Percentiles rank a stretch among this genome's conserved stretches.
Evolutionary conservation across 2,113 vertebrate species (phyloP).

Genomic region (Mystacornis crossleyi): DNA sequence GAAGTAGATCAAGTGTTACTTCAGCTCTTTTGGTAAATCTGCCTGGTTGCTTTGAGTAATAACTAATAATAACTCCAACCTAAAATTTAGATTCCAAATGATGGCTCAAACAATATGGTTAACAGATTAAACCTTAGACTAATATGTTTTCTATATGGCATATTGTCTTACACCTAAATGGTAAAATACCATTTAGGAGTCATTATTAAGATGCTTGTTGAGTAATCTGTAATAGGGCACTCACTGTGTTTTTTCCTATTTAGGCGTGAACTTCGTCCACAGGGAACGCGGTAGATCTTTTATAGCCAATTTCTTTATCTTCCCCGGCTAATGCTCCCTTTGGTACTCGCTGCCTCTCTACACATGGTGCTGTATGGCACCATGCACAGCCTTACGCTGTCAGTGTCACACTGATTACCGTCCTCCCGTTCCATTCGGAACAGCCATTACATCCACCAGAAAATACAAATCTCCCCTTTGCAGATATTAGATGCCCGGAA

Average conservation of each 20-base stretch:
- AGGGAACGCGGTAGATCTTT: rapidly evolving
- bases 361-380: not conserved
- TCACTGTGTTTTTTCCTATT: not conserved
- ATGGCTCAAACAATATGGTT: not conserved
- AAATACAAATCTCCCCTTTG: not conserved
- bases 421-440: not conserved
- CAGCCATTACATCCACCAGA: rapidly evolving
- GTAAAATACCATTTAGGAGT: not conserved
- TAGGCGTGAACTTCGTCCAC: not conserved
- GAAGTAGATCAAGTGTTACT: not conserved
- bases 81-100: not conserved
- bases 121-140: not conserved
- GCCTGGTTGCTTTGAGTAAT: not conserved
- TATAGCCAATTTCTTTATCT: not conserved
- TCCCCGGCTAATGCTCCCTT: not conserved
- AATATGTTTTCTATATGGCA: not conserved
- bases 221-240: not conserved
- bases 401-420: no score
- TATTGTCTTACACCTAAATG: not conserved
- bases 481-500: not conserved
- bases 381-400: rapidly evolving
- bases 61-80: not conserved
- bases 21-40: not conserved
- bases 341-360: rapidly evolving
- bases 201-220: not conserved